Evolutionary conservation across 2,888 invertebrate genomes (phyloP).

Genomic region (Drosophila neotestacea): DNA sequence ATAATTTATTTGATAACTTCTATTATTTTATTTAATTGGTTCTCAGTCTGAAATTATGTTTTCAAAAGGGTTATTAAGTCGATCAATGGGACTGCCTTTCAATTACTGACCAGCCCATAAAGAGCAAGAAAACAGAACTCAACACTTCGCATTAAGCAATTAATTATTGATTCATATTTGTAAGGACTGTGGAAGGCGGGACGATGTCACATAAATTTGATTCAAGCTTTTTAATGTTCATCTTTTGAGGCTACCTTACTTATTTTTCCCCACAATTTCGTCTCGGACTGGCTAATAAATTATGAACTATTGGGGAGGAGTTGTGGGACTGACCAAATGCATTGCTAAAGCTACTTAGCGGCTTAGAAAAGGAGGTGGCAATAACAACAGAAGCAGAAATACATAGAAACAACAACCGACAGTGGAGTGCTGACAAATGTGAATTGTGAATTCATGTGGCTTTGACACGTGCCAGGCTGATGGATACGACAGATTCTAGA

Average conservation of each 20-base stretch:
- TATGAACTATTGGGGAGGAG: constrained; percentile 26
- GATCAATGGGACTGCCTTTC: constrained; percentile 40
- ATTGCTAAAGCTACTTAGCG: constrained; percentile 62
- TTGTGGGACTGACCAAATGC: constrained; percentile 26
- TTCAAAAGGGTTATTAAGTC: constrained; percentile 23
- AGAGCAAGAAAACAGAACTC: constrained; percentile 4
- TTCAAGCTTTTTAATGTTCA: constrained; percentile 21
- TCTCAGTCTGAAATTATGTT: neutral
- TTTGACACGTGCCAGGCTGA: constrained; percentile 65
- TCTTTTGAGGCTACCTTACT: constrained; percentile 23
- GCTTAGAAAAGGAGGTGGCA: constrained; percentile 30
- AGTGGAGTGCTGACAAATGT: constrained; percentile 58
- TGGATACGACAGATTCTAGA: neutral
- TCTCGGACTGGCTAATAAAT: constrained; percentile 37
- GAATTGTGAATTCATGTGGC: constrained; percentile 74
- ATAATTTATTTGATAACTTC: no score
- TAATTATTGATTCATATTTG: constrained; percentile 61
- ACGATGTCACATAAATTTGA: constrained; percentile 9
- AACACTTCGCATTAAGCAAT: constrained; percentile 28
- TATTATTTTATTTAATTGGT: neutral
- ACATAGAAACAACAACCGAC: constrained; percentile 22
- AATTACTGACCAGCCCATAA: constrained; percentile 12
- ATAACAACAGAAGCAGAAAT: neutral
- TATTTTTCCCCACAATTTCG: constrained; percentile 2
- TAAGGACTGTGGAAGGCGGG: neutral